Evolutionary conservation across 2,888 invertebrate species (phyloP).

Genomic region (Leucania comma): DNA sequence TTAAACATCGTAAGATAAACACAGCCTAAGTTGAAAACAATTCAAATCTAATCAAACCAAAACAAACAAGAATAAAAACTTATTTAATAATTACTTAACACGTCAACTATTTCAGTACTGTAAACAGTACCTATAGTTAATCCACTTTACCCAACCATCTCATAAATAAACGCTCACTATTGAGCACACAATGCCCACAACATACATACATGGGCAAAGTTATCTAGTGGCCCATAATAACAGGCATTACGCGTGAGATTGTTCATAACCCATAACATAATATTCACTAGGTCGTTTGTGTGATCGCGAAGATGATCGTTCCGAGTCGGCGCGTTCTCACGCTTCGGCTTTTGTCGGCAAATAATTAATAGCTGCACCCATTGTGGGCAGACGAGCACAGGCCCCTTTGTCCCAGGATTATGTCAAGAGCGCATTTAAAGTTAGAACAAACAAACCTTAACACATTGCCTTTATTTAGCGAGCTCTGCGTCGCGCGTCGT

Average conservation of each 20-base stretch:
- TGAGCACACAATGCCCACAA: conserved; percentile 22
- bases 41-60: too few relatives aligned
- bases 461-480: conserved; percentile 64
- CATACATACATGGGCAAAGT: conserved; percentile 44
- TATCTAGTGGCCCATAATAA: conserved; percentile 56
- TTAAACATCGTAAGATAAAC: too few relatives aligned
- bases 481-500: conserved; percentile 29
- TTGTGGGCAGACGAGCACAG: conserved; percentile 74
- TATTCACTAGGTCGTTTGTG: conserved; percentile 65
- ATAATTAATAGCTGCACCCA: conserved; percentile 82
- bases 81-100: too few relatives aligned
- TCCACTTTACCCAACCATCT: conserved; percentile 8
- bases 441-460: conserved; percentile 69
- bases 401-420: conserved; percentile 76
- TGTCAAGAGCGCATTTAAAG: conserved; percentile 72
- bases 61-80: too few relatives aligned
- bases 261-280: conserved; percentile 68
- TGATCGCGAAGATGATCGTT: conserved; percentile 68
- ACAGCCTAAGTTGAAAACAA: too few relatives aligned
- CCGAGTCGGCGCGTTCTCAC: conserved; percentile 73
- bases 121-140: not conserved
- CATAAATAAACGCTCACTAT: conserved; percentile 39
- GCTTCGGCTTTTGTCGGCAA: conserved; percentile 78
- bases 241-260: conserved; percentile 61
- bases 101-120: too few relatives aligned